A percentile compares a stretch with the other conserved stretches of the same genome.
Conservation (phyloP, 2,888 invertebrate genomes). For the Timandra comae region DNA sequence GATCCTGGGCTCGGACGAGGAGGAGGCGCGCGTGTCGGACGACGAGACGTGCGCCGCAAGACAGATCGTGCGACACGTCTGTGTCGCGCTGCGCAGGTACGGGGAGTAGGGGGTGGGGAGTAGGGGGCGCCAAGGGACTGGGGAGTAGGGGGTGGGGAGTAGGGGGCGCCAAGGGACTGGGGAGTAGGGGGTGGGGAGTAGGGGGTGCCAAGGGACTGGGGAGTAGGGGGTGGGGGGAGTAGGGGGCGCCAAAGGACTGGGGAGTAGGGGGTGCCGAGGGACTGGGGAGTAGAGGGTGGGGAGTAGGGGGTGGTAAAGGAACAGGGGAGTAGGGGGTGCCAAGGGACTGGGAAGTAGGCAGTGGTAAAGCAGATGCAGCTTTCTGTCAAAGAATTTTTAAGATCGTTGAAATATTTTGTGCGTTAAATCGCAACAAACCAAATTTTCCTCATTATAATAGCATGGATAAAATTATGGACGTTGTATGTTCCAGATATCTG, state of each 20-base stretch:
- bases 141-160: conserved; percentile 77
- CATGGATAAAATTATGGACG: too few species aligned
- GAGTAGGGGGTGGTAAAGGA: conserved; percentile 79
- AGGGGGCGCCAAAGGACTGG: conserved; percentile 80
- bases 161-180: too few species aligned
- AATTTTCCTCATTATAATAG: too few species aligned
- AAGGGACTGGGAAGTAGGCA: conserved; percentile 57
- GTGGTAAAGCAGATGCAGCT: too few species aligned
- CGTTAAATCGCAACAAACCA: too few species aligned
- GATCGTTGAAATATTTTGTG: too few species aligned
- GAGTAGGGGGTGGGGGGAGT: conserved; percentile 87
- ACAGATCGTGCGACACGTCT: conserved; percentile 93
- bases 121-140: conserved; percentile 89
- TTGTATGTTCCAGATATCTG: conserved; percentile 77
- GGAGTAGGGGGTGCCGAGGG: conserved; percentile 93
- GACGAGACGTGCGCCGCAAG: conserved; percentile 93
- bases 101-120: too few species aligned
- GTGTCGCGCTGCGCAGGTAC: conserved; percentile 88
- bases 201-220: too few species aligned
- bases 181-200: too few species aligned
- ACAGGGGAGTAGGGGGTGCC: conserved; percentile 88
- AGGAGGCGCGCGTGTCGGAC: conserved; percentile 76
- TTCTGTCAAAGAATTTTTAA: too few species aligned
- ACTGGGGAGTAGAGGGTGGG: too few species aligned
- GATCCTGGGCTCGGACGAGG: conserved; percentile 86